Base-by-base conservation (phyloP, 2,113 vertebrate species). In the Oryzias woworae region DNA sequence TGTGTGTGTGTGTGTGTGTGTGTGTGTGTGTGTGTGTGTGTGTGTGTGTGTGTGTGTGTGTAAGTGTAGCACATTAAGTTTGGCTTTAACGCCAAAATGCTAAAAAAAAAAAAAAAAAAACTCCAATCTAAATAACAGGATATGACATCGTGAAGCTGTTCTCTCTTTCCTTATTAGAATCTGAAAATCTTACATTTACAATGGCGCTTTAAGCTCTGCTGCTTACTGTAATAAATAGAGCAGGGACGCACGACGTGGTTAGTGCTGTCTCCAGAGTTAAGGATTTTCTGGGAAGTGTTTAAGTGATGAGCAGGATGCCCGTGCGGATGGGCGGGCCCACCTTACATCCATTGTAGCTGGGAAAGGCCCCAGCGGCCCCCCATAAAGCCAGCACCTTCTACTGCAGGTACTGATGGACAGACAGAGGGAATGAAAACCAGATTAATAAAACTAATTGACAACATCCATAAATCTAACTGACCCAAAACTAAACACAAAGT, bases 91-190 rank as follows among this genome's bases (percentile, higher is more conserved):
- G 67, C 69, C 15, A 71, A 53, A 66, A 73, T 36, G 53, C 58
- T 78, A 62, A 75, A 58, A 26, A 53, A 46, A 22, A 14, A 57
- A 22, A 13, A 42, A 43, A 53, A 63, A 53, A 63, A 53, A 51
- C 36, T 73, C 59, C 54, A 65, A 54, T 67, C 62, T 45, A 65
- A 41, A 58, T 62, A 50, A 84, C 78, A 80, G 87, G 85, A 91
- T 75, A 71, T 91, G 64, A 79, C 83, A 88, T 88, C 87, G 88
- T 68, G 75, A 66, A 4, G 71, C 72, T 75, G 5, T 28, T 6
- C 26, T 5, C 5, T 28, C 26, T 28, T 28, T 28, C 26, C 5
- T 4, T 28, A 28, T 28, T 28, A 28, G 26, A 28, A 28, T 28
- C 26, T 28, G 26, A 36, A 4, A 22, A 69, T 71, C 78, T 56